phyloP scores from a whole-genome alignment of 1,140 invertebrate species.

The Pristionchus pacificus region DNA sequence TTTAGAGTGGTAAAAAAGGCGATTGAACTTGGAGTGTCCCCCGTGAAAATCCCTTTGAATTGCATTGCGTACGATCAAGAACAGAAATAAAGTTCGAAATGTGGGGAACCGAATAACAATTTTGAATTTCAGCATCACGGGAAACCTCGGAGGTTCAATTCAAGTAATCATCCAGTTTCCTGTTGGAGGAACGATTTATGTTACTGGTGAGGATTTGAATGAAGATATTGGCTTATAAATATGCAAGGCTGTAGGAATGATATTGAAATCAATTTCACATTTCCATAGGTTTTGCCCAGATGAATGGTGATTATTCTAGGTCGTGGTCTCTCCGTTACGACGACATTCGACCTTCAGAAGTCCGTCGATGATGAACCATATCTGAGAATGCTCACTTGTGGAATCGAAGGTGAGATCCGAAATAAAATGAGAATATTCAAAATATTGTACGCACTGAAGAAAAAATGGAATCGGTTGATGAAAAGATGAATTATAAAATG shows the following conservation, averaged over 20 bases:
- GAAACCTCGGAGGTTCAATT: slow-evolving; percentile 31
- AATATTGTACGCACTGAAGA: too few relatives aligned
- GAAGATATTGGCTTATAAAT: too few relatives aligned
- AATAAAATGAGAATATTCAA: neutral
- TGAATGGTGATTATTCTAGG: slow-evolving; percentile 22
- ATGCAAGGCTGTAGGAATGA: neutral
- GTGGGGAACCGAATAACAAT: too few relatives aligned
- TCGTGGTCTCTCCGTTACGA: slow-evolving; percentile 14
- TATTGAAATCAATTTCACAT: neutral
- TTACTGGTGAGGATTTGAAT: slow-evolving; percentile 29
- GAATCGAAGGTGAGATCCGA: slow-evolving; percentile 9
- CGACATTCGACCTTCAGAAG: slow-evolving; percentile 31
- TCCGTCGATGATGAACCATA: slow-evolving; percentile 29
- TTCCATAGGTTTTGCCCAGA: slow-evolving; percentile 1
- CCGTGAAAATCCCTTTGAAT: too few relatives aligned
- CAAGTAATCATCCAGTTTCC: slow-evolving; percentile 33
- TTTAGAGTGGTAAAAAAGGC: too few relatives aligned
- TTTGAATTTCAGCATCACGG: slow-evolving; percentile 32
- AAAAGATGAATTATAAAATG: too few relatives aligned
- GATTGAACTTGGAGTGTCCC: too few relatives aligned
- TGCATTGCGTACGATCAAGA: too few relatives aligned
- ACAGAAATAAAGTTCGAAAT: too few relatives aligned
- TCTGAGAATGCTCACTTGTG: slow-evolving; percentile 24
- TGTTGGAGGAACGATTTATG: slow-evolving; percentile 28
- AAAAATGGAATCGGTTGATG: too few relatives aligned